Evolutionary conservation across 37 sponge, comb jelly and placozoan species (phyloP), one percentile per base, ranked within the genome.

Genomic region (Aphrocallistes beatrix): DNA sequence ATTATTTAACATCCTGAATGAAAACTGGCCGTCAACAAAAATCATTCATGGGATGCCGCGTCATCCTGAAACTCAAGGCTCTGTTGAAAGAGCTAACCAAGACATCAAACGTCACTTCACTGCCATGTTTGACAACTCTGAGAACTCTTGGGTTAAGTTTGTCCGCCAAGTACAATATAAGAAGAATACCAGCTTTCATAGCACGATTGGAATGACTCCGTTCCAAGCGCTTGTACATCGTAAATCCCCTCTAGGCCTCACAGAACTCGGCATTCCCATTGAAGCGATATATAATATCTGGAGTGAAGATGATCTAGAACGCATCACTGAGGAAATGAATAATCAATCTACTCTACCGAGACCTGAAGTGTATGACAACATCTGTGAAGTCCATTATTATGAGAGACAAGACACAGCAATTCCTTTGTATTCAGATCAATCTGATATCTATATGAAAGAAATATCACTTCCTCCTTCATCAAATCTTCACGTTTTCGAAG

Each of bases 101-200:
- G 75, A 60, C 75, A 60, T 60, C 21, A 60, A 60, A 21, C 10
- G n/a, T 25, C 75, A 60, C n/a, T 60, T 60, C n/a, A 60, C 75
- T 28, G n/a, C 75, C 8, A 60, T 60, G 75, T 25, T 60, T 3
- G 10, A 25, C 6, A 30, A 60, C 1, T 25, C 10, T 60, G n/a
- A n/a, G n/a, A 60, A 60, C n/a, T 25, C 10, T 60, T 60, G 75
- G 75, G 34, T 28, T 1, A 60, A 60, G n/a, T 60, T 25, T 60
- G 75, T 60, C 25, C 25, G 75, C 1, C n/a, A 25, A 60, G 75
- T 60, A 28, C 75, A 60, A 30, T 60, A 60, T 60, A 60, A 13
- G 21, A 60, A 60, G 21, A 60, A 60, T 60, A 60, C 75, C 1
- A 60, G n/a, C 34, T 60, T 25, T 30, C 75, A 60, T 28, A 21